Evolutionary conservation across 2,888 invertebrate genomes (phyloP).

Genomic region (Macrosiphum euphorbiae): DNA sequence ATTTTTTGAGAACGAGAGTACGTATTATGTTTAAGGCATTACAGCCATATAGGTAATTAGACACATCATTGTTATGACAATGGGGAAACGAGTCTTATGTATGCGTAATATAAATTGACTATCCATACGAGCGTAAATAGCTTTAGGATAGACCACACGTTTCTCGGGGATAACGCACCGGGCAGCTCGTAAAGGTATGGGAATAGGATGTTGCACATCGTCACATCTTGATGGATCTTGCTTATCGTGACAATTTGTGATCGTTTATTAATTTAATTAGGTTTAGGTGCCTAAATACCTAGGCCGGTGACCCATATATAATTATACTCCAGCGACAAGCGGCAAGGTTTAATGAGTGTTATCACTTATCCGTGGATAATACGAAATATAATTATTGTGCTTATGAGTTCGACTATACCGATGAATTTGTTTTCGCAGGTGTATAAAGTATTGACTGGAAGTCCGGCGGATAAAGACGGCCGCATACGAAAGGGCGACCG

Average conservation of each 20-base stretch:
- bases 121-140: too few relatives aligned
- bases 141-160: background rate
- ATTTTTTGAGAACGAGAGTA: background rate
- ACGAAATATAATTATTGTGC: background rate
- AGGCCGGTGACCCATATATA: background rate
- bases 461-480: conserved; percentile 89
- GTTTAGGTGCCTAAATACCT: too few relatives aligned
- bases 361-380: background rate
- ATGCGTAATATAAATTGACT: too few relatives aligned
- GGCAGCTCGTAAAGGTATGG: background rate
- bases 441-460: conserved; percentile 87
- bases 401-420: background rate
- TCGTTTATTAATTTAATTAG: background rate
- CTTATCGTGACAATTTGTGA: background rate
- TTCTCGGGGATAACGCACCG: background rate
- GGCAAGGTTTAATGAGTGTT: background rate
- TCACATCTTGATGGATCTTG: too few relatives aligned
- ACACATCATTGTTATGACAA: background rate
- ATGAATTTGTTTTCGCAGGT: conserved; percentile 74
- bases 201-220: background rate
- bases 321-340: background rate
- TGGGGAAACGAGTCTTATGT: background rate
- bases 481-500: conserved; percentile 88
- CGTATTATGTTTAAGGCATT: background rate
- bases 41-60: background rate